These are phyloP conservation scores for Gallinago paraguaiae DNA, from an alignment of 2,113 vertebrate species.

Conservation along the genomic window DNA sequence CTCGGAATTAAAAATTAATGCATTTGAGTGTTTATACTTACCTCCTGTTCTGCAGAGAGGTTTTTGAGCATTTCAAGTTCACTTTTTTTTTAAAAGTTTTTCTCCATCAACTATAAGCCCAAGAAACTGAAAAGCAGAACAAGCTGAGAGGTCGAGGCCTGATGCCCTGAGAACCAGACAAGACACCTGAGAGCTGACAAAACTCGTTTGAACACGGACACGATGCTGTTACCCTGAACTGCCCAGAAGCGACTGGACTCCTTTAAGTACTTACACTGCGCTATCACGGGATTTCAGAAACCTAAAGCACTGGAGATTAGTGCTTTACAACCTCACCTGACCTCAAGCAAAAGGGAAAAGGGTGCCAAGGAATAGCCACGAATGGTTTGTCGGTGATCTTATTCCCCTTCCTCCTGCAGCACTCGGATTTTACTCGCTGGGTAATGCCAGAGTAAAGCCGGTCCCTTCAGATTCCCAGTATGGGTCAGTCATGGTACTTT, in stretches of 20 bases:
- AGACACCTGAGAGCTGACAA: conserved; percentile 30
- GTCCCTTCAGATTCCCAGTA: not conserved
- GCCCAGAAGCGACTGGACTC: not conserved
- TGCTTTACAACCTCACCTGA: not conserved
- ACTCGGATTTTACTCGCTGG: not conserved
- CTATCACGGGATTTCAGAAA: not conserved
- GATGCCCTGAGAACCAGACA: not conserved
- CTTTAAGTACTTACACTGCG: not conserved
- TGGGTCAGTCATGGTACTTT: not conserved
- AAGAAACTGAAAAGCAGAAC: not conserved
- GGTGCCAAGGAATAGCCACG: not conserved
- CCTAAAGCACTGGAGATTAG: not conserved
- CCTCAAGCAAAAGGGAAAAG: not conserved
- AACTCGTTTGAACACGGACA: not conserved
- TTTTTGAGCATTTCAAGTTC: not conserved
- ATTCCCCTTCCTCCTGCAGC: not conserved
- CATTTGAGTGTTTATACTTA: not conserved
- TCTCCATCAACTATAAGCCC: not conserved
- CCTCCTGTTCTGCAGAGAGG: not conserved
- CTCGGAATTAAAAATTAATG: not conserved
- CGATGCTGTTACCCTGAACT: not conserved
- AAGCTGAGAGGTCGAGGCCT: not conserved
- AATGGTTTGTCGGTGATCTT: not conserved
- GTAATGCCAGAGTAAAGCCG: not conserved
- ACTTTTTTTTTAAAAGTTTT: not conserved